These are phyloP conservation scores for Lobophora halterata DNA, from an alignment of 2,888 invertebrate genomes.

Conservation along the genomic window DNA sequence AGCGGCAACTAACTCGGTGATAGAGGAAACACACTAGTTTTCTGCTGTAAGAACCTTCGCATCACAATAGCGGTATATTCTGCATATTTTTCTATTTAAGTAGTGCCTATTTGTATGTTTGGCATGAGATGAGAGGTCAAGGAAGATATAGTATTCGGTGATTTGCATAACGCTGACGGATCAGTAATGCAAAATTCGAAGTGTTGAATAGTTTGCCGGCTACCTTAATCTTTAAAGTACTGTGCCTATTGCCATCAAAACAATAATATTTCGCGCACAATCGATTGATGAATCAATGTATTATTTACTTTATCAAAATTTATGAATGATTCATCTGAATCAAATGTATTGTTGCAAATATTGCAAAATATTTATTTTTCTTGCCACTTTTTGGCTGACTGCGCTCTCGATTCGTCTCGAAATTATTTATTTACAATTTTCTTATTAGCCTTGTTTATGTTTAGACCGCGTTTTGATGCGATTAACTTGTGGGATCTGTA, in stretches of 20 bases:
- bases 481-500: conserved; percentile 2
- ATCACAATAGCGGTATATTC: conserved; percentile 12
- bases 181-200: background rate
- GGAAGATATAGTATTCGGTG: background rate
- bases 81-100: conserved; percentile 11
- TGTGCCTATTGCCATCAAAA: too few relatives aligned
- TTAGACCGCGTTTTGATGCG: conserved; percentile 20
- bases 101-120: conserved; percentile 10
- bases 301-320: too few relatives aligned
- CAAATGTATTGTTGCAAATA: too few relatives aligned
- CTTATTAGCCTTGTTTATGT: background rate
- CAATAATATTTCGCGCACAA: too few relatives aligned
- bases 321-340: conserved; percentile 5
- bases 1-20: conserved; percentile 68
- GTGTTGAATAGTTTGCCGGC: too few relatives aligned
- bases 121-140: conserved; percentile 1
- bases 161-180: too few relatives aligned
- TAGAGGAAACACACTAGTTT: conserved; percentile 32
- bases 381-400: conserved; percentile 21
- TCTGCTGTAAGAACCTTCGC: conserved; percentile 9
- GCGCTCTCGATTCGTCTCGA: conserved; percentile 12
- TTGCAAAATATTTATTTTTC: conserved; percentile 17
- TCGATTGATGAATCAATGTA: too few relatives aligned
- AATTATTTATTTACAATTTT: conserved; percentile 13
- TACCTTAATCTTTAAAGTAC: too few relatives aligned